A percentile compares a stretch with the other conserved stretches of the same genome.
Evolutionary conservation across 2,113 vertebrate genomes (phyloP).

Genomic region (Oophaga pumilio): DNA sequence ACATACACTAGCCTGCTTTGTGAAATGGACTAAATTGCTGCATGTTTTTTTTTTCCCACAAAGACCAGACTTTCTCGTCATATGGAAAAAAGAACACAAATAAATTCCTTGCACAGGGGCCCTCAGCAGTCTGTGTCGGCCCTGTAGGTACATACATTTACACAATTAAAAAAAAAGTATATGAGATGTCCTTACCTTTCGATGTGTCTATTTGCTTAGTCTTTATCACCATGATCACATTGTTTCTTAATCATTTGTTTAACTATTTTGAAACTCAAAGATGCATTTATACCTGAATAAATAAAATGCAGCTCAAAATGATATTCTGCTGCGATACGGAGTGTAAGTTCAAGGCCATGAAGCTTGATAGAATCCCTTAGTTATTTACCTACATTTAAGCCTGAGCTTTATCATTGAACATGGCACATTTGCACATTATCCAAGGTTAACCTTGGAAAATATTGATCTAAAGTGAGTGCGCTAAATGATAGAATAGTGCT

Average conservation of each 20-base stretch:
- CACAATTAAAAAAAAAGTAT: too few relatives aligned
- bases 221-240: too few relatives aligned
- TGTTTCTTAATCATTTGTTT: not conserved
- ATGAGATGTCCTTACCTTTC: too few relatives aligned
- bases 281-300: not conserved
- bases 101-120: too few relatives aligned
- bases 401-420: slow-evolving; percentile 25
- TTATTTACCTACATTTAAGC: slow-evolving; percentile 18
- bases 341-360: slow-evolving; percentile 24
- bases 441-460: slow-evolving; percentile 45
- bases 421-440: slow-evolving; percentile 34
- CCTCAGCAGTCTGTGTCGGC: too few relatives aligned
- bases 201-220: too few relatives aligned
- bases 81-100: too few relatives aligned
- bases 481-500: not conserved
- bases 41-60: too few relatives aligned
- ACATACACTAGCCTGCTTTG: too few relatives aligned
- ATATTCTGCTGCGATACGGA: not conserved
- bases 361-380: slow-evolving; percentile 18
- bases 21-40: too few relatives aligned
- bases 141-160: too few relatives aligned
- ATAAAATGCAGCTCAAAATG: not conserved
- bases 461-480: slow-evolving; percentile 35
- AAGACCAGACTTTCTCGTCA: too few relatives aligned
- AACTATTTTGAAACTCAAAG: not conserved